Evolutionary conservation across 2,797 vertebrate genomes (phyloP), one percentile per base, ranked within the genome.

Genomic region (Hydrolagus colliei): DNA sequence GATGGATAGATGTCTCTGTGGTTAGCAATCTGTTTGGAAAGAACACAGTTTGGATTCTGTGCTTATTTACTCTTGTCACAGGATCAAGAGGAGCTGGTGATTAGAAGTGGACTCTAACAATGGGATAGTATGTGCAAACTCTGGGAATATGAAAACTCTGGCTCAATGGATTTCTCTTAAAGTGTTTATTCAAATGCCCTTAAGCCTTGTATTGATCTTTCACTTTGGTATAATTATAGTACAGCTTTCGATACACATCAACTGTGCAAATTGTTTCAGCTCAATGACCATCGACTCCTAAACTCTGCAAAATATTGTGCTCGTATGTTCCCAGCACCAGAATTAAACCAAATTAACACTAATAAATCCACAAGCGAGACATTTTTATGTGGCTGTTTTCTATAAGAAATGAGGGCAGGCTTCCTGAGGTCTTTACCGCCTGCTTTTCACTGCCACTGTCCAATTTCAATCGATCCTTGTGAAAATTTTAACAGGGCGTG

Each of bases 151-250:
- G 10, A 7, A 18, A 76, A 9, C 16, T 41, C 14, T 52, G 59
- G 5, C 41, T 13, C n/a, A 4, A 62, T 7, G 20, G 10, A 12
- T 62, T 18, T 13, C 6, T 61, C 75, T n/a, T 5, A 52, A 27
- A 27, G 13, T 78, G 76, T 27, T 78, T 63, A 63, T 62, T 78
- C 61, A 62, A 62, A 78, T 52, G 62, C 27, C 76, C 59, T 78
- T 78, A 62, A 22, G 62, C 1, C 18, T 27, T 62, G 76, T 22
- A 78, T 78, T 78, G 76, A 78, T 78, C 62, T 22, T 78, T 27
- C n/a, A 78, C n/a, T 62, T 78, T 78, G 59, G 12, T 62, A 27
- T 18, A 63, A 63, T 78, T 78, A 78, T 63, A 78, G 76, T 62
- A 20, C 10, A 78, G n/a, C 52, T 62, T 62, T 78, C 20, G 52